phyloP scores from a whole-genome alignment of 2,113 vertebrate species.

The Tupaia tana region DNA sequence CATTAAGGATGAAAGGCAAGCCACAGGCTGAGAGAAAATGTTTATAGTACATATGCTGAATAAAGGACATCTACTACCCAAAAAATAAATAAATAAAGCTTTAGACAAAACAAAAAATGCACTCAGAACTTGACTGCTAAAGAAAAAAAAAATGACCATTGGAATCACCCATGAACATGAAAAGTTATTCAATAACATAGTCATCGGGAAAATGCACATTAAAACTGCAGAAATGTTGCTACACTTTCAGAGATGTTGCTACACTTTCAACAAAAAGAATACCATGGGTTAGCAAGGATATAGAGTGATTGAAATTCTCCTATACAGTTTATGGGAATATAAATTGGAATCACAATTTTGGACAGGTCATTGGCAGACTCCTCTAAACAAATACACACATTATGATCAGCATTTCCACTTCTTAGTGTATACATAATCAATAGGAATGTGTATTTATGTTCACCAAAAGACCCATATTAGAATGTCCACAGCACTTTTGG shows the following conservation, averaged over 20 bases:
- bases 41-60: not conserved
- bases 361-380: not conserved
- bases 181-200: not conserved
- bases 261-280: not conserved
- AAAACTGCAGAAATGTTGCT: not conserved
- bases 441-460: not conserved
- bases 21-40: not conserved
- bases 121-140: not conserved
- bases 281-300: not conserved
- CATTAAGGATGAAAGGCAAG: not conserved
- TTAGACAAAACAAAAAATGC: not conserved
- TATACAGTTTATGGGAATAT: not conserved
- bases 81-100: not conserved
- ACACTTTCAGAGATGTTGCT: not conserved
- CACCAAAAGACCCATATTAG: not conserved
- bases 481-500: not conserved
- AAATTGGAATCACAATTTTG: not conserved
- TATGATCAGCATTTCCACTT: not conserved
- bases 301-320: not conserved
- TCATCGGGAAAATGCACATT: not conserved
- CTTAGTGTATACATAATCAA: not conserved
- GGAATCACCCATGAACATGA: not conserved
- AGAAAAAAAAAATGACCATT: not conserved
- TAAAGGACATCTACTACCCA: not conserved
- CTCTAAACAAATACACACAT: not conserved